Percentiles rank a stretch among this genome's conserved stretches.
Evolutionary conservation across 2,888 invertebrate species (phyloP).

Genomic region (Apamea sordens): DNA sequence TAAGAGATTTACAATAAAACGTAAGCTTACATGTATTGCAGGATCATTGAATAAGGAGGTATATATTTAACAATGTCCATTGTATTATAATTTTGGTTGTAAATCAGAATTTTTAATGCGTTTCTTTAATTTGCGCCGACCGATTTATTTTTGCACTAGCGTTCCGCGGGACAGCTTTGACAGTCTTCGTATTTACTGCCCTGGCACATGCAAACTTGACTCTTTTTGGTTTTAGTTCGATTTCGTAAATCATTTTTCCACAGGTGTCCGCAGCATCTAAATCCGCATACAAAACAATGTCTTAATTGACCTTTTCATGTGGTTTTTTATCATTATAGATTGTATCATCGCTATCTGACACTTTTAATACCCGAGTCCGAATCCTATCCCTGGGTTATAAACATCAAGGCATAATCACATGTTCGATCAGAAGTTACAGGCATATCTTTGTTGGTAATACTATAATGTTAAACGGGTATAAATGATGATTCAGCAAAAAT

Average conservation of each 20-base stretch:
- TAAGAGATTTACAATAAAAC: slow-evolving; percentile 70
- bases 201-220: slow-evolving; percentile 67
- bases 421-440: slow-evolving; percentile 30
- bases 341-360: slow-evolving; percentile 50
- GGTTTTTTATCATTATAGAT: slow-evolving; percentile 49
- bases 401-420: slow-evolving; percentile 33
- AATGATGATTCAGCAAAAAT: slow-evolving; percentile 64
- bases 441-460: slow-evolving; percentile 32
- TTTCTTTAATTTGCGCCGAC: slow-evolving; percentile 81
- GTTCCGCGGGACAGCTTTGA: slow-evolving; percentile 72
- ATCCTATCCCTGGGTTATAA: slow-evolving; percentile 21
- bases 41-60: slow-evolving; percentile 79
- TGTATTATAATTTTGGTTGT: slow-evolving; percentile 83
- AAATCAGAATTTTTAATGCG: slow-evolving; percentile 83
- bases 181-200: slow-evolving; percentile 74
- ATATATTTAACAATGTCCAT: slow-evolving; percentile 81
- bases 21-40: slow-evolving; percentile 73
- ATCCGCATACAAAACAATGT: slow-evolving; percentile 16
- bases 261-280: slow-evolving; percentile 35
- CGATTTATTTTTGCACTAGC: slow-evolving; percentile 77
- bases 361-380: slow-evolving; percentile 33
- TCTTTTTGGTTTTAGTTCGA: slow-evolving; percentile 54
- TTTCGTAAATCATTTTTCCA: slow-evolving; percentile 23
- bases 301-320: slow-evolving; percentile 47
- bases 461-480: slow-evolving; percentile 46